Conservation (phyloP, 1,140 invertebrate species). For the Oreohelix idahoensis region DNA sequence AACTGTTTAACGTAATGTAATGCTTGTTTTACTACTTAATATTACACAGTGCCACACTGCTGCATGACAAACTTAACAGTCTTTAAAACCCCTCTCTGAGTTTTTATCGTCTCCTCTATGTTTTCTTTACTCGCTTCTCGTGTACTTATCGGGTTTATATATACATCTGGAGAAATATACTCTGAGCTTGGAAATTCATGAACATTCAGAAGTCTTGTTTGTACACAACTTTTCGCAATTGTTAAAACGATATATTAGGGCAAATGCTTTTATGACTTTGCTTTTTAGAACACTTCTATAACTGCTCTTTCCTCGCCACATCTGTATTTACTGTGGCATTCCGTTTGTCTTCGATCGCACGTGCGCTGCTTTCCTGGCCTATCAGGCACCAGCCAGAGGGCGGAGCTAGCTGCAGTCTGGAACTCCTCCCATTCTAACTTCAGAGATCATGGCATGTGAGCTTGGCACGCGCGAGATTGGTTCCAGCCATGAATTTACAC, state of each 20-base stretch:
- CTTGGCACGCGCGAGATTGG: not conserved
- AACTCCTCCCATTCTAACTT: not conserved
- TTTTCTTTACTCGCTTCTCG: no score
- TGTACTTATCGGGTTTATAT: not conserved
- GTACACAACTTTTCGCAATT: not conserved
- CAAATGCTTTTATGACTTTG: not conserved
- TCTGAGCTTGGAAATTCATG: not conserved
- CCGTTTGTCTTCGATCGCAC: slow-evolving; percentile 16
- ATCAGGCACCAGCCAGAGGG: not conserved
- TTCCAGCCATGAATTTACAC: not conserved
- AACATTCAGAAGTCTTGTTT: not conserved
- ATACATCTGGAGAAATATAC: not conserved
- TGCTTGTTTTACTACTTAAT: no score
- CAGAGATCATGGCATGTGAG: not conserved
- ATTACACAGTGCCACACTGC: no score
- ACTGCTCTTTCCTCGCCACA: not conserved
- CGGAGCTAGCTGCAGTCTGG: not conserved
- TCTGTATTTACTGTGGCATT: not conserved
- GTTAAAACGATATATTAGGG: not conserved
- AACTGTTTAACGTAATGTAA: no score
- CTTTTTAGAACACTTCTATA: not conserved
- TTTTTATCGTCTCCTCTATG: no score
- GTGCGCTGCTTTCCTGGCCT: not conserved
- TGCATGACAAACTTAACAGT: no score
- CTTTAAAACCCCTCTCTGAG: no score